Base-by-base conservation (phyloP, 2,113 vertebrate genomes). In the Pyxicephalus adspersus region DNA sequence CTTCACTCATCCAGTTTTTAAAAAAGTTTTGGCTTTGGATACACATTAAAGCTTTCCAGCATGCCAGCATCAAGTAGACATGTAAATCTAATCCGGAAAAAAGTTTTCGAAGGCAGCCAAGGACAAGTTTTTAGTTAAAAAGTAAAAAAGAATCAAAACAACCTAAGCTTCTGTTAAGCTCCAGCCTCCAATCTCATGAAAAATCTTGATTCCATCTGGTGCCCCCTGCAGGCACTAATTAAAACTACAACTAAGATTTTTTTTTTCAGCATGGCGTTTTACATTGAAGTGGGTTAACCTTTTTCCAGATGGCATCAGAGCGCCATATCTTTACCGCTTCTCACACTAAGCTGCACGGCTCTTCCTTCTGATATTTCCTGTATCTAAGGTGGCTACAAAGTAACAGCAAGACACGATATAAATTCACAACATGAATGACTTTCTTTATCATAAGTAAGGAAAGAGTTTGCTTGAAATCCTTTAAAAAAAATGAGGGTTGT, bases 151-250 rank as follows among this genome's bases (percentile, higher is more conserved):
- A 45, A 13, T 45, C 11, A 6, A 45, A 45, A 45, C 38, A 45
- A 45, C 38, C 38, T 13, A 15, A 45, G 38, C 8, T 45, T 45
- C 2, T 9, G 9, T 45, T 45, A 13, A 13, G 38, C 38, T 11
- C 38, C 38, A 8, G 38, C 38, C 11, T 45, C 38, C 1, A 45
- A 45, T 45, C 34, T 38, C 38, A 15, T 3, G 38, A 13, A 13
- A 45, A 45, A 45, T 45, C 38, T 45, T 15, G 9, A 45, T 45
- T 45, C 38, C 11, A 28, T 29, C 26, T 58, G 29, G 28, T 3
- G 52, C 70, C 70, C 50, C 70, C 70, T 55, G 70, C 26, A 17
- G 52, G 52, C 52, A 57, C 70, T 54, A 73, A 73, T 73, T 73
- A 73, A 73, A 54, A 73, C 34, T 15, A 15, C 26, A 31, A 11